phyloP scores from a whole-genome alignment of 2,797 vertebrate genomes.

The Galaxias olidus region DNA sequence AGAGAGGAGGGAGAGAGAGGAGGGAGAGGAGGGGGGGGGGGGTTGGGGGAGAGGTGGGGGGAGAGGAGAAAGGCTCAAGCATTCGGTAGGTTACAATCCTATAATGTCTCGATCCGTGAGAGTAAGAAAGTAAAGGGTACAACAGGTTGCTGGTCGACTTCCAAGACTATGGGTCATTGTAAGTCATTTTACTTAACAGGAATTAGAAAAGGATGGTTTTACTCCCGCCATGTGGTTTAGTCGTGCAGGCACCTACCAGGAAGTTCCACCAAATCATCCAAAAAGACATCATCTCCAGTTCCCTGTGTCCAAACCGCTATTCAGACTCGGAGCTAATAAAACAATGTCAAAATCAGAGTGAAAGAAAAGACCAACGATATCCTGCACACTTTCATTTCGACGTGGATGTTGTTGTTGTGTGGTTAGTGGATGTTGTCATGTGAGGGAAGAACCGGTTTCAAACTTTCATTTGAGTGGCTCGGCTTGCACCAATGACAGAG shows the following conservation, averaged over 20 bases:
- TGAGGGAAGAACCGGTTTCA: conserved; percentile 6
- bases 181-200: no score
- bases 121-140: no score
- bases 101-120: no score
- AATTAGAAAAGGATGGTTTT: no score
- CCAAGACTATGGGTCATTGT: no score
- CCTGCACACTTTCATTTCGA: neutral
- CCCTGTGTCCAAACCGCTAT: conserved; percentile 12
- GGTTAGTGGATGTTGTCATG: conserved; percentile 5
- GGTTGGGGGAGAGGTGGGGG: no score
- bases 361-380: neutral
- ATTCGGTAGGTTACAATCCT: no score
- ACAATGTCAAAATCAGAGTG: no score
- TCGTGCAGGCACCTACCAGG: conserved; percentile 41
- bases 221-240: neutral
- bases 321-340: neutral
- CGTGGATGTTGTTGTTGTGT: neutral
- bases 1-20: no score
- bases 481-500: conserved; percentile 11
- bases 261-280: conserved; percentile 55
- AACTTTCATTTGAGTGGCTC: neutral
- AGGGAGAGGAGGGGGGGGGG: no score
- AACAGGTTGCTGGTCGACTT: no score
- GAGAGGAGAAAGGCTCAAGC: no score
- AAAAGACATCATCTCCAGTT: conserved; percentile 62